Evolutionary conservation across 2,888 invertebrate species (phyloP), one percentile per base, ranked within the genome.

Genomic region (Aleiodes alternator): DNA sequence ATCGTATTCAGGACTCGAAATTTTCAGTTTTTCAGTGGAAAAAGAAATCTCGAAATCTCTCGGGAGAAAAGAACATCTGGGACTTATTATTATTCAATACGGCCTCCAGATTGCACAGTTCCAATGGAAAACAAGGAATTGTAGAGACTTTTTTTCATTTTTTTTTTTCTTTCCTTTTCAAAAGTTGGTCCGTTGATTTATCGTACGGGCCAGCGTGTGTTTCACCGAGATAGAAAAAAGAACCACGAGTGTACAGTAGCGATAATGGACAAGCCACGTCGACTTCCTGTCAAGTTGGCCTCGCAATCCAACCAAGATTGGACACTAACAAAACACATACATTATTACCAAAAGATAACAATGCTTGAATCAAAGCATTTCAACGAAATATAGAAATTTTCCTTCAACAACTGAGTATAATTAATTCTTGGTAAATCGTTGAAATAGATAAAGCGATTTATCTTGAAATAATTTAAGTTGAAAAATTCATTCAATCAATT

Each of bases 221-320:
- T 83, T 83, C 80, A 76, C 74, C 73, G 76, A 80, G 84, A 84
- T 83, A 82, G 77, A 79, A 76, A 68, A 34, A 72, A 73, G n/a
- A 75, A 78, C 80, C 78, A 77, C 80, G 85, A 85, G 84, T 86
- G 83, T 81, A 81, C 80, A 78, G 79, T 75, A 68, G 80, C 76
- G 85, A 85, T 86, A 87, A 83, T 80, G 82, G 72, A 79, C 78
- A 73, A 77, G 69, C 76, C 82, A 79, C 80, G 78, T 69, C 82
- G 77, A 86, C 87, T 87, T 87, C 87, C 83, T 82, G 83, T 80
- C 68, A 68, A 51, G 82, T 78, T 79, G 79, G 50, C 50, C 76
- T 76, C 78, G 75, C 77, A 80, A 80, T 78, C 79, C 76, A 73
- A 43, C 69, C 66, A 68, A 77, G 80, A 81, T 81, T 77, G 74